A percentile compares a stretch with the other conserved stretches of the same genome.
Conservation (phyloP, 2,888 invertebrate genomes). For the Pyralis farinalis region DNA sequence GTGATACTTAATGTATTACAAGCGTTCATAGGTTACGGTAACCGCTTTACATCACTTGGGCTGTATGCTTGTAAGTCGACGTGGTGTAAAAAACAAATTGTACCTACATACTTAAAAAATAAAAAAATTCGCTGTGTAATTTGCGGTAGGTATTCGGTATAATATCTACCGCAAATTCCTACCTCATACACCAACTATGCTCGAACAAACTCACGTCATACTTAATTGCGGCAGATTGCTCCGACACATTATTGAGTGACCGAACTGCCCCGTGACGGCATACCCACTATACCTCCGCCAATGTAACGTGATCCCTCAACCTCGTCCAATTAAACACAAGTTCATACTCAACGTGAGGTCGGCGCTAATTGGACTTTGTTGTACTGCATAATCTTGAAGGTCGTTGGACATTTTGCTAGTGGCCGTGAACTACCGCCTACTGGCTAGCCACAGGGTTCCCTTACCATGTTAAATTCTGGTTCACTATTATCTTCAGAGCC, state of each 20-base stretch:
- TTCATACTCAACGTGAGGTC: neutral
- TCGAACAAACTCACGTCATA: constrained; percentile 49
- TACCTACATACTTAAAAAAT: too few relatives aligned
- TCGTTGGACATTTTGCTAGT: constrained; percentile 11
- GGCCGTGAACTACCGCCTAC: constrained; percentile 8
- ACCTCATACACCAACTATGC: neutral
- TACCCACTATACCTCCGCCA: constrained; percentile 25
- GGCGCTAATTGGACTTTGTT: constrained; percentile 2
- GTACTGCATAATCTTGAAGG: neutral
- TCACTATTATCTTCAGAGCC: too few relatives aligned
- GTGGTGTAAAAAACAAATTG: too few relatives aligned
- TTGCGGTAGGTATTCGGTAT: too few relatives aligned
- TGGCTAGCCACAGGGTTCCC: neutral
- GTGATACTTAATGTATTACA: too few relatives aligned
- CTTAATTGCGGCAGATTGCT: constrained; percentile 56
- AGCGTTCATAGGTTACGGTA: too few relatives aligned
- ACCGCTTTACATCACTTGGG: too few relatives aligned
- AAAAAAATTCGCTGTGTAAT: too few relatives aligned
- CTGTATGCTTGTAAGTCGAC: too few relatives aligned
- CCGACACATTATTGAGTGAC: constrained; percentile 44
- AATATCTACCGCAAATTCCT: too few relatives aligned
- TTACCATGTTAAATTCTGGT: too few relatives aligned
- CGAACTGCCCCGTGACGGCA: constrained; percentile 41
- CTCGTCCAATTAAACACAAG: neutral
- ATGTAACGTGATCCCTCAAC: constrained; percentile 26